These are phyloP conservation scores for Morone saxatilis DNA, from an alignment of 2,113 vertebrate genomes.

Conservation along the genomic window DNA sequence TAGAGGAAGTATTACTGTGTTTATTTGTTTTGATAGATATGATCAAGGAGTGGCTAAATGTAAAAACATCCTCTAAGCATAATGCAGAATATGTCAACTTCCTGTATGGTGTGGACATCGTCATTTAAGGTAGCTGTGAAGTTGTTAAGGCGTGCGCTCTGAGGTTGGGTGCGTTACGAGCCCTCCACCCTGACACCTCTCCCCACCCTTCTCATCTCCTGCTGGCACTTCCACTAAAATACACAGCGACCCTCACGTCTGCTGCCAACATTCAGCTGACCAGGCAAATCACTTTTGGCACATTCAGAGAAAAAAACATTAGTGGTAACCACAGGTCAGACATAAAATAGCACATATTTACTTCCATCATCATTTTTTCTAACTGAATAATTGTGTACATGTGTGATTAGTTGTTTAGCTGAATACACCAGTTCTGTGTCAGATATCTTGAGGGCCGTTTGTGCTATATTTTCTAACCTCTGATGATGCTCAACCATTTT, in stretches of 20 bases:
- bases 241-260: neutral
- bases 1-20: slow-evolving; percentile 55
- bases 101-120: slow-evolving; percentile 26
- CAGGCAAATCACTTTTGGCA: slow-evolving; percentile 44
- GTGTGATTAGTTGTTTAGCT: neutral
- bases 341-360: neutral
- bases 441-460: neutral
- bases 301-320: slow-evolving; percentile 2
- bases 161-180: slow-evolving; percentile 45
- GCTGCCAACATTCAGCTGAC: slow-evolving; percentile 9
- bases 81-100: neutral
- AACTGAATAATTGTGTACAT: neutral
- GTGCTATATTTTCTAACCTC: neutral
- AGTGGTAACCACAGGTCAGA: neutral
- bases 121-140: slow-evolving; percentile 44
- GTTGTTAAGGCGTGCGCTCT: slow-evolving; percentile 45
- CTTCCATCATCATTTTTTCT: slow-evolving; percentile 17
- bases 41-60: slow-evolving; percentile 48
- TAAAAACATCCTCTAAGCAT: neutral
- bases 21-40: slow-evolving; percentile 57
- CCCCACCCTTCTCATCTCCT: slow-evolving; percentile 48
- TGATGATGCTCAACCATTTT: neutral
- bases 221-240: neutral
- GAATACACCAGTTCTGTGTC: neutral
- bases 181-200: slow-evolving; percentile 70